Conservation (phyloP, 92 coral and sea anemone species). For the Pocillopora meandrina region DNA sequence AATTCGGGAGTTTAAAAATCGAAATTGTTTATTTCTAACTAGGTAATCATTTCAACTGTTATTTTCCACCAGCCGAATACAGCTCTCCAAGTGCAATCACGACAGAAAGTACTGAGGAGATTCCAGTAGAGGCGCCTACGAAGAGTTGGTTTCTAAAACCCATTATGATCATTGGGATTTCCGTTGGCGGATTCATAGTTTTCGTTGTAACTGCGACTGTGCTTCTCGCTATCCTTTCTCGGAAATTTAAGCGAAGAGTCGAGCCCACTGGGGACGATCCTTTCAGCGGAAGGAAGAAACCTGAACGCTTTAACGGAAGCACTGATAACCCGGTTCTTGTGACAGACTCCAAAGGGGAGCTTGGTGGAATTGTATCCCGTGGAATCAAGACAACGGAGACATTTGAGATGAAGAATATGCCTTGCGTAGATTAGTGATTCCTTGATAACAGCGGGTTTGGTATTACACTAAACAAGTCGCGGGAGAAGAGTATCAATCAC, state of each 20-base stretch:
- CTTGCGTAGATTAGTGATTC: slow-evolving; percentile 2
- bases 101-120: not conserved
- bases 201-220: not conserved
- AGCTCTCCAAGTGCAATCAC: not conserved
- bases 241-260: slow-evolving; percentile 13
- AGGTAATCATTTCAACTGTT: no score
- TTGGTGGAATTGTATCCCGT: not conserved
- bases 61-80: no score
- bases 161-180: slow-evolving; percentile 10
- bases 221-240: not conserved
- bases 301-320: not conserved
- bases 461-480: no score
- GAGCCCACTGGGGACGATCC: slow-evolving; percentile 7
- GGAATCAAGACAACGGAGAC: slow-evolving; percentile 20
- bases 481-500: no score
- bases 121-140: slow-evolving; percentile 13
- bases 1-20: no score
- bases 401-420: slow-evolving; percentile 28
- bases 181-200: slow-evolving; percentile 22
- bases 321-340: not conserved
- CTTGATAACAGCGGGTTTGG: no score
- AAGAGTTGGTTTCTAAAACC: slow-evolving; percentile 31
- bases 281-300: not conserved
- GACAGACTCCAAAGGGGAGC: slow-evolving; percentile 18
- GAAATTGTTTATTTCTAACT: no score